Percentiles rank a stretch among this genome's conserved stretches.
Evolutionary conservation across 2,888 invertebrate genomes (phyloP).

Genomic region (Marasmarcha lunaedactyla): DNA sequence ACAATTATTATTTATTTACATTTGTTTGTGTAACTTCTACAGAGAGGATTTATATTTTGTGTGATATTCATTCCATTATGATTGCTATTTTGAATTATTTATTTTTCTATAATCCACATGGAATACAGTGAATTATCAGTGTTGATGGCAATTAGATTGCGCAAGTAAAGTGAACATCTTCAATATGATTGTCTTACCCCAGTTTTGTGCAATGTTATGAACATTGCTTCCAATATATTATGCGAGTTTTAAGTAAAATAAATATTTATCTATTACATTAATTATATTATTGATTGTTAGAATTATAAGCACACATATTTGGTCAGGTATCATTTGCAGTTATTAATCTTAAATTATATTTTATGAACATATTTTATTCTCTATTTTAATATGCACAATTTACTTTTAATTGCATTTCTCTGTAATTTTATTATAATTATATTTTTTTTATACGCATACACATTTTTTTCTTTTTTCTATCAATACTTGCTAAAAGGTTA

Average conservation of each 20-base stretch:
- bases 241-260: slow-evolving; percentile 13
- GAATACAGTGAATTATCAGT: slow-evolving; percentile 27
- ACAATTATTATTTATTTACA: slow-evolving; percentile 10
- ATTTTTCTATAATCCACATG: slow-evolving; percentile 27
- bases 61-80: slow-evolving; percentile 64
- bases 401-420: slow-evolving; percentile 60
- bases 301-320: slow-evolving; percentile 9
- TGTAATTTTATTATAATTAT: slow-evolving; percentile 26
- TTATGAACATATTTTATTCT: slow-evolving; percentile 64
- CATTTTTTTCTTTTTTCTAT: slow-evolving; percentile 43
- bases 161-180: slow-evolving; percentile 47
- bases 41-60: slow-evolving; percentile 55
- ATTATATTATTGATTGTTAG: slow-evolving; percentile 12
- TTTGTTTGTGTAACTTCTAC: slow-evolving; percentile 16
- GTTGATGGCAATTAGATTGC: slow-evolving; percentile 59
- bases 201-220: slow-evolving; percentile 37
- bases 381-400: slow-evolving; percentile 65
- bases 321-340: slow-evolving; percentile 44
- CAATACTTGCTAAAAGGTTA: slow-evolving; percentile 34
- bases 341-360: slow-evolving; percentile 58
- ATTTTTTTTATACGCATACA: slow-evolving; percentile 64
- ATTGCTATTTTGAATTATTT: slow-evolving; percentile 38
- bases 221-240: slow-evolving; percentile 46
- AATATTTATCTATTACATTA: slow-evolving; percentile 12
- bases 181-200: slow-evolving; percentile 19